Evolutionary conservation across 64 coral and sea anemone species (phyloP).

Genomic region (Hydrozoanthus tunicans): DNA sequence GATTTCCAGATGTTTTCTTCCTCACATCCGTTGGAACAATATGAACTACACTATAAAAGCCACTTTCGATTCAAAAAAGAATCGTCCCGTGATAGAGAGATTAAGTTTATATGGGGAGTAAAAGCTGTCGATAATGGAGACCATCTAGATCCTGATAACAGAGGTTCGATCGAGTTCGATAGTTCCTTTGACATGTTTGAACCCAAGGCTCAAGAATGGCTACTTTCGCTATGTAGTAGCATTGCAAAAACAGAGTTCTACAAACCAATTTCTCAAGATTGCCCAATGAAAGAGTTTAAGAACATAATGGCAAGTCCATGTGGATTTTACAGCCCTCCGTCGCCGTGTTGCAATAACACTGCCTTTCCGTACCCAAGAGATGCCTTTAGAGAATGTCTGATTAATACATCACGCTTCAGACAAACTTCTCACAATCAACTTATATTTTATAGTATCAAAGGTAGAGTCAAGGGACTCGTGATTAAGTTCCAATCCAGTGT

Average conservation of each 20-base stretch:
- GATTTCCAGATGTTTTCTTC: conserved; percentile 85
- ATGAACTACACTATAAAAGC: conserved; percentile 71
- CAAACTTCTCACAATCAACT: neutral
- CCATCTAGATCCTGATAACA: conserved; percentile 78
- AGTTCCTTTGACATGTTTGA: conserved; percentile 66
- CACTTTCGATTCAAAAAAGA: conserved; percentile 66
- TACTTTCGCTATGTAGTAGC: conserved; percentile 64
- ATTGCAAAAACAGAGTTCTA: conserved; percentile 59
- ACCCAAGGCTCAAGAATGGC: conserved; percentile 61
- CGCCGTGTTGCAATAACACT: conserved; percentile 46
- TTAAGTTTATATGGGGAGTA: conserved; percentile 77
- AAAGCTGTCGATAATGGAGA: conserved; percentile 85
- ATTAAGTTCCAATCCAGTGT: conserved; percentile 38
- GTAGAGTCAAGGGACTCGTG: conserved; percentile 22
- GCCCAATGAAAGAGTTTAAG: conserved; percentile 24
- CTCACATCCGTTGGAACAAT: conserved; percentile 79
- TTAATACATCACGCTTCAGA: neutral
- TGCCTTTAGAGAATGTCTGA: conserved; percentile 55
- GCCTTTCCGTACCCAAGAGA: conserved; percentile 69
- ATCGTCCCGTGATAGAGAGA: neutral
- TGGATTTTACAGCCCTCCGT: neutral
- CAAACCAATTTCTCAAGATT: neutral
- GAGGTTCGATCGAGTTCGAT: conserved; percentile 76
- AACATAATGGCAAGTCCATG: neutral
- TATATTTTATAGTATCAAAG: conserved; percentile 38